phyloP scores from a whole-genome alignment of 2,797 vertebrate species.

The Parauchenoglanis punctatus region DNA sequence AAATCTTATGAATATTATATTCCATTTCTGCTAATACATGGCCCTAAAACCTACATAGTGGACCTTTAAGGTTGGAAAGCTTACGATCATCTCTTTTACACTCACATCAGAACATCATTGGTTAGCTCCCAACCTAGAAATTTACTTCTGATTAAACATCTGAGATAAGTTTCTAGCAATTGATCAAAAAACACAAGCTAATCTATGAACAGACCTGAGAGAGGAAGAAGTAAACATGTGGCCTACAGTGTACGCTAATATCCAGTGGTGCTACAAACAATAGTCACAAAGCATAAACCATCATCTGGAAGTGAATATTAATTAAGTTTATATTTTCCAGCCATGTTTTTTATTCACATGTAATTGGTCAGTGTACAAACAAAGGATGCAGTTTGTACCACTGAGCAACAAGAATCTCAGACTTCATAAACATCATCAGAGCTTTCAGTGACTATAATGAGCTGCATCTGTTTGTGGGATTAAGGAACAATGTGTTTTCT shows the following conservation, averaged over 20 bases:
- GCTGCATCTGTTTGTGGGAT: slow-evolving; percentile 31
- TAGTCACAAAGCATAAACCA: not conserved
- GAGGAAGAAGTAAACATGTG: not conserved
- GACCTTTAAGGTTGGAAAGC: not conserved
- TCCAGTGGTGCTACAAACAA: not conserved
- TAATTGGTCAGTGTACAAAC: not conserved
- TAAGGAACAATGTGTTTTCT: slow-evolving; percentile 22
- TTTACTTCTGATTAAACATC: not conserved
- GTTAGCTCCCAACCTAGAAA: not conserved
- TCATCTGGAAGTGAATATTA: not conserved
- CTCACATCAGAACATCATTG: not conserved
- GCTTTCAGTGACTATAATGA: slow-evolving; percentile 16
- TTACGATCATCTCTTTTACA: not conserved
- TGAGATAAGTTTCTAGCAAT: not conserved
- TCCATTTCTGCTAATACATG: no score
- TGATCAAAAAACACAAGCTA: not conserved
- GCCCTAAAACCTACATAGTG: no score
- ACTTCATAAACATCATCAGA: slow-evolving; percentile 7
- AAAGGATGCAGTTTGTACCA: not conserved
- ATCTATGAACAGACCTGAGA: no score
- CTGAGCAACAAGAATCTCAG: not conserved
- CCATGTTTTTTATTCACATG: not conserved
- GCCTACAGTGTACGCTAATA: not conserved
- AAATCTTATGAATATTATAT: no score
- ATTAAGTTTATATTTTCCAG: not conserved